Evolutionary conservation across 2,113 vertebrate genomes (phyloP).

Genomic region (Philantomba maxwellii): DNA sequence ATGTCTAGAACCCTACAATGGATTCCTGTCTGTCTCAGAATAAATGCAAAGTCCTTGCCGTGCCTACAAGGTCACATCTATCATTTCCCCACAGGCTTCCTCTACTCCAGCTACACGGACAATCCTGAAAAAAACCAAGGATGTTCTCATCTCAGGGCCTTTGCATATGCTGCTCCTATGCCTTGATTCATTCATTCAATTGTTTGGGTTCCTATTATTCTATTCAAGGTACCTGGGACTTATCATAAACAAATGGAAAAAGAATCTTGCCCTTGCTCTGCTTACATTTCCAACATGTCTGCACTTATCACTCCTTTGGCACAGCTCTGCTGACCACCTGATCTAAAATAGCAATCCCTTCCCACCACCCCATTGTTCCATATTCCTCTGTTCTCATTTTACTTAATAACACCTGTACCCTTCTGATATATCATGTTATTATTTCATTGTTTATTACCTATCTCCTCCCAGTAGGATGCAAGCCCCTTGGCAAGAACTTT

Average conservation of each 20-base stretch:
- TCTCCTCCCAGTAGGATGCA: neutral
- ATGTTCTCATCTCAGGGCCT: neutral
- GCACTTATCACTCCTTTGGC: neutral
- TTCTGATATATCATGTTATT: neutral
- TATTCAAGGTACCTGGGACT: neutral
- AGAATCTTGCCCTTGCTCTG: neutral
- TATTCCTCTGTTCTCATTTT: neutral
- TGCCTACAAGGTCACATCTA: neutral
- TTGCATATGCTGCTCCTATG: neutral
- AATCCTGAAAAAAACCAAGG: neutral
- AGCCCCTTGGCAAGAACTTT: neutral
- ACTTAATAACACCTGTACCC: neutral
- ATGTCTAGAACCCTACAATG: neutral
- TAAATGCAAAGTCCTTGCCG: neutral
- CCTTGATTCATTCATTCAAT: neutral
- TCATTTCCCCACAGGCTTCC: neutral
- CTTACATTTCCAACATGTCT: neutral
- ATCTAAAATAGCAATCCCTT: neutral
- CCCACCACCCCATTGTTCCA: neutral
- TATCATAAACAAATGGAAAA: neutral
- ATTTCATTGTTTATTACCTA: neutral
- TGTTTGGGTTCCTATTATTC: neutral
- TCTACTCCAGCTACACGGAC: neutral
- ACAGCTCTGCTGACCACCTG: neutral
- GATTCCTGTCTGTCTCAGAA: neutral